Base-by-base conservation (phyloP, 2,797 vertebrate genomes). In the Huso huso region DNA sequence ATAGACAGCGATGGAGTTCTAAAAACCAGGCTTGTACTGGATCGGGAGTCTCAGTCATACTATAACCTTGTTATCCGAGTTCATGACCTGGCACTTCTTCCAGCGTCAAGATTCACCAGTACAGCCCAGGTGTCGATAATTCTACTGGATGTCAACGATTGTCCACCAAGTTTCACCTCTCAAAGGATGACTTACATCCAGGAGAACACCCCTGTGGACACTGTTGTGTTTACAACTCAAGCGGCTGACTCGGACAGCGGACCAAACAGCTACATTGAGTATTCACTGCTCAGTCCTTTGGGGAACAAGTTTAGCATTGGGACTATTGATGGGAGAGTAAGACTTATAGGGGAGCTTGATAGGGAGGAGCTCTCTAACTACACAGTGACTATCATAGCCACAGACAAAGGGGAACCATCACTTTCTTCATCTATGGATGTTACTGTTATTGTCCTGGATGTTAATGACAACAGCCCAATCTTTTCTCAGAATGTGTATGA, bases 221-320 rank as follows among this genome's bases (percentile, higher is more conserved):
- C 96, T 0, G 77, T 94, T 0, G 91, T 99, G 62, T 97, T 97
- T 76, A 90, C 80, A 0, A 94, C 91, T 0, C 84, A 91, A 65
- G 96, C 97, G 0, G 77, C 76, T 0, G 97, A 99, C 11, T 87
- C 93, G 0, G 97, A 99, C 82, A 99, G 96, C 0, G 97, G 97
- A 5, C 96, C 95, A 1, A 99, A 99, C 81, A 97, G 95, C 80
- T 99, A 99, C n/a, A 91, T 99, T 1, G 94, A 99, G 68, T 99
- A 99, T 75, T 90, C 90, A 1, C 86, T 99, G 13, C 83, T 83
- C 61, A 87, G 87, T 9, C 83, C 87, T 0, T 83, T 74, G 0
- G 90, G 88, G 4, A 92, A 84, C 80, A 93, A 90, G 77, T 98
- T 98, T 79, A 91, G 86, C 75, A 90, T 98, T 0, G 93, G 93